A percentile compares a stretch with the other conserved stretches of the same genome.
Conservation (phyloP, 2,888 invertebrate genomes). For the Melanchra persicariae region DNA sequence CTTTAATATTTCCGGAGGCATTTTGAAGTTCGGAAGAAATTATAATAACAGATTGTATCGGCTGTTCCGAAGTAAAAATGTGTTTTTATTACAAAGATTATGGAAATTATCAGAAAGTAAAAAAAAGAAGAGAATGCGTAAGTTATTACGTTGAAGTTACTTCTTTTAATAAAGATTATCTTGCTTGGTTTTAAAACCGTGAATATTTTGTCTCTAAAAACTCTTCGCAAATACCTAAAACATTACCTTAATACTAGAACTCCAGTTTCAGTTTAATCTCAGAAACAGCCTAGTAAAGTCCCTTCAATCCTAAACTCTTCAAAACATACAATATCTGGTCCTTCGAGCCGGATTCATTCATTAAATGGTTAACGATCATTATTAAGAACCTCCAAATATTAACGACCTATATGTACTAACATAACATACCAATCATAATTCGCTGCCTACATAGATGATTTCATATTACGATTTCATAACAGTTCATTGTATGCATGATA, state of each 20-base stretch:
- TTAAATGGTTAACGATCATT: background rate
- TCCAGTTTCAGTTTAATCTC: background rate
- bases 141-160: slow-evolving; percentile 25
- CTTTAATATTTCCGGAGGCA: slow-evolving; percentile 13
- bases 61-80: slow-evolving; percentile 47
- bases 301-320: too few relatives aligned
- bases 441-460: slow-evolving; percentile 57
- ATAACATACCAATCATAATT: slow-evolving; percentile 37
- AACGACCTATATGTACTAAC: background rate
- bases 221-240: background rate
- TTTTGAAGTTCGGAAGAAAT: slow-evolving; percentile 45
- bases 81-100: slow-evolving; percentile 58
- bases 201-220: slow-evolving; percentile 8
- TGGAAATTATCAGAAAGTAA: slow-evolving; percentile 42
- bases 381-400: background rate
- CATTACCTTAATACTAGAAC: too few relatives aligned
- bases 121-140: slow-evolving; percentile 39
- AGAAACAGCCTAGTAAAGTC: background rate
- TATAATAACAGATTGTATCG: slow-evolving; percentile 63
- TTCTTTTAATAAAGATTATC: slow-evolving; percentile 7
- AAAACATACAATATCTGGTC: background rate
- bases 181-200: background rate
- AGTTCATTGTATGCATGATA: slow-evolving; percentile 56
- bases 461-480: slow-evolving; percentile 59
- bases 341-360: background rate